Evolutionary conservation across 2,113 vertebrate species (phyloP), one percentile per base, ranked within the genome.

Genomic region (Menura novaehollandiae): DNA sequence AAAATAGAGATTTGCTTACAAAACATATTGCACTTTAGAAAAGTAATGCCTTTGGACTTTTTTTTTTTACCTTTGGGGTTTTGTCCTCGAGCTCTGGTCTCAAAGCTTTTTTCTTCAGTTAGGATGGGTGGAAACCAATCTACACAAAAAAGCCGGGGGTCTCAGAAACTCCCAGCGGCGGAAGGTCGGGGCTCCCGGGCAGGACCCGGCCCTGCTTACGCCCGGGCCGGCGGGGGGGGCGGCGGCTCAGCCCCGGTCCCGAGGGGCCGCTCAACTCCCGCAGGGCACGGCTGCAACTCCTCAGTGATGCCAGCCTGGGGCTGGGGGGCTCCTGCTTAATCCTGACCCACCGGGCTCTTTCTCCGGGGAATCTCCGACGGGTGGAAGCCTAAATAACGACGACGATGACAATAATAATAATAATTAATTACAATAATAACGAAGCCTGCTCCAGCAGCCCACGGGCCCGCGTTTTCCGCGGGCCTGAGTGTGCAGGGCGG

Each of bases 21-120:
- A 55, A 51, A 59, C 3, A 6, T 0, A 22, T 0, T 1, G 1
- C 9, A 21, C 28, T 39, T 56, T 2, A 13, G 30, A 46, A 76
- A 58, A n/a, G 8, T 17, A 33, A 53, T 5, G 68, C 24, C 41
- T 72, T 22, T 28, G 64, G 58, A 26, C 16, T 21, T 39, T 39
- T 24, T 39, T 39, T 24, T 39, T 88, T 88, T 69, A 62, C 67
- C 75, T 77, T 46, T 5, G 64, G 21, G 59, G 6, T 49, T 77
- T 35, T 60, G 67, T 43, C 83, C 46, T 62, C 9, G 7, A 44
- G 30, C 33, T 83, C 53, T 15, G 43, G 32, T 39, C 79, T 63
- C 55, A 14, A 37, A 53, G 55, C 55, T 39, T 55, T 67, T n/a
- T 56, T 43, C 64, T 47, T 76, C 69, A 8, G 33, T 11, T 10